Conservation (phyloP, 2,113 vertebrate species). For the Columba janthina region DNA sequence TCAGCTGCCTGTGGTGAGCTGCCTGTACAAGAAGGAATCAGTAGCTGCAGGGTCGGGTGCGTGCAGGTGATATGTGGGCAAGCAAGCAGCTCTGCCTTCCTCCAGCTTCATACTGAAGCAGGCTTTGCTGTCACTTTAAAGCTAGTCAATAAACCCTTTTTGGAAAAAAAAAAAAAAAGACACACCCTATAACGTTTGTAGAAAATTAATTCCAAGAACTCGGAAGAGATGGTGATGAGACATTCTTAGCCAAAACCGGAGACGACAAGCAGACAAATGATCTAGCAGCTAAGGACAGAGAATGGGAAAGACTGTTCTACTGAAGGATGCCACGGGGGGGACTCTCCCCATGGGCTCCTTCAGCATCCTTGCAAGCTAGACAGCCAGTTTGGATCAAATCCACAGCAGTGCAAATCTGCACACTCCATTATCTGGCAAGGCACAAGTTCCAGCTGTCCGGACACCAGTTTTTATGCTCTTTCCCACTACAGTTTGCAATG, state of each 20-base stretch:
- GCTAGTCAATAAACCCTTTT: neutral
- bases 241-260: neutral
- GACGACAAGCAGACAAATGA: neutral
- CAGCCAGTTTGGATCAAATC: neutral
- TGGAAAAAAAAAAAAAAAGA: neutral
- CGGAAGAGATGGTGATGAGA: neutral
- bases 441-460: rapidly evolving
- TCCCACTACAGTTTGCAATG: rapidly evolving
- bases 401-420: neutral
- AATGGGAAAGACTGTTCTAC: neutral
- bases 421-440: neutral
- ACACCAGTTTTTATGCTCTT: neutral
- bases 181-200: neutral
- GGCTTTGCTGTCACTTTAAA: neutral
- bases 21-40: slow-evolving; percentile 8
- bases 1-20: slow-evolving; percentile 5
- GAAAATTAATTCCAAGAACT: neutral
- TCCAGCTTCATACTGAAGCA: neutral
- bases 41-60: slow-evolving; percentile 36
- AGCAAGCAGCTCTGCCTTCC: neutral
- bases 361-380: neutral
- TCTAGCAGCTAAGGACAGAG: neutral
- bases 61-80: neutral
- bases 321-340: neutral
- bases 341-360: neutral